Percentiles rank a stretch among this genome's conserved stretches.
Conservation (phyloP, 2,797 vertebrate genomes). For the Poliocrania exsul region DNA sequence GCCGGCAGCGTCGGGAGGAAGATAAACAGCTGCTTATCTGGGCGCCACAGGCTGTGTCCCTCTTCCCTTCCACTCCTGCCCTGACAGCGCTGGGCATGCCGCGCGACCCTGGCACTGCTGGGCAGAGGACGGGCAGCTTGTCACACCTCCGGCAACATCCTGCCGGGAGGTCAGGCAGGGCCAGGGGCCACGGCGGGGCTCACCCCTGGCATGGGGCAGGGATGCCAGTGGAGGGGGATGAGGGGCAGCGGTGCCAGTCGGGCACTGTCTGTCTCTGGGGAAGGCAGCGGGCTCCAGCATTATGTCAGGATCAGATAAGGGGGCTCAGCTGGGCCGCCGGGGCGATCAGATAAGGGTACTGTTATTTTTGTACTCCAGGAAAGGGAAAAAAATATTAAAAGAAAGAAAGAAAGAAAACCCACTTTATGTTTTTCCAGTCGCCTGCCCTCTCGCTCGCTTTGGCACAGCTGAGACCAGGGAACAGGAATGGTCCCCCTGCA, state of each 20-base stretch:
- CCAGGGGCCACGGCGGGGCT: not conserved
- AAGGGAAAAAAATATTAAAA: slow-evolving; percentile 35
- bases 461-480: slow-evolving; percentile 32
- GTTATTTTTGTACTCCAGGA: slow-evolving; percentile 77
- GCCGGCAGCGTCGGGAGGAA: slow-evolving; percentile 90
- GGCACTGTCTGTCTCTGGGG: slow-evolving; percentile 53
- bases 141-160: not conserved
- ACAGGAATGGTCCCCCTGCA: not conserved
- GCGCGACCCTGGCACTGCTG: fast-evolving
- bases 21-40: slow-evolving; percentile 94
- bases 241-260: not conserved
- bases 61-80: slow-evolving; percentile 85
- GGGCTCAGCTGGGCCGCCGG: slow-evolving; percentile 71
- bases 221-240: not conserved
- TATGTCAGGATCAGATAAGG: slow-evolving; percentile 86
- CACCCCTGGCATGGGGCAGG: not conserved
- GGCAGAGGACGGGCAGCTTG: not conserved
- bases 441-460: not conserved
- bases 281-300: slow-evolving; percentile 70
- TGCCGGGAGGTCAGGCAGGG: not conserved
- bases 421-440: slow-evolving; percentile 29
- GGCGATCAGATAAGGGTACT: slow-evolving; percentile 77
- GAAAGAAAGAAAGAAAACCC: slow-evolving; percentile 55
- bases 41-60: slow-evolving; percentile 80
- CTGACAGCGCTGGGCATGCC: not conserved